Percentiles rank a stretch among this genome's conserved stretches.
Conservation (phyloP, 2,797 vertebrate species). For the Pterois miles region DNA sequence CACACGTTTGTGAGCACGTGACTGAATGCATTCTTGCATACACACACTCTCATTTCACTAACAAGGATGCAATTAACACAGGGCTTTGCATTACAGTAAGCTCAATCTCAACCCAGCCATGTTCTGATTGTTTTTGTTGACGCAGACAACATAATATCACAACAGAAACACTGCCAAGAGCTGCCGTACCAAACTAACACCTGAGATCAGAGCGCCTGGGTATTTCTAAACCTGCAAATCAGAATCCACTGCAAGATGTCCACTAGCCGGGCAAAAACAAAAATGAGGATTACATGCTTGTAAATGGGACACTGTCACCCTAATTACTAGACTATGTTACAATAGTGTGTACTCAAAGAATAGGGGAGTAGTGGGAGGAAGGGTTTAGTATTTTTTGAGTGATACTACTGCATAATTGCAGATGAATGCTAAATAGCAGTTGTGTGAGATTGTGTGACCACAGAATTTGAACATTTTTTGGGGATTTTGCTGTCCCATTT, state of each 20-base stretch:
- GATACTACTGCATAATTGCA: background rate
- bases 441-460: background rate
- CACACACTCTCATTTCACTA: conserved; percentile 5
- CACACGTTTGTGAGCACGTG: conserved; percentile 34
- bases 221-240: conserved; percentile 24
- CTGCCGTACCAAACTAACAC: conserved; percentile 32
- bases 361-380: background rate
- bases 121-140: conserved; percentile 23
- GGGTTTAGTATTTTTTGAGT: background rate
- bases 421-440: conserved; percentile 7
- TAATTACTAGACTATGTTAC: background rate
- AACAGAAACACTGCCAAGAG: conserved; percentile 25
- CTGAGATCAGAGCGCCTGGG: conserved; percentile 17
- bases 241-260: background rate
- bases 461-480: background rate
- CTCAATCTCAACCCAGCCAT: conserved; percentile 25
- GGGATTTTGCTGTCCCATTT: background rate
- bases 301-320: background rate
- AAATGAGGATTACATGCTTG: background rate
- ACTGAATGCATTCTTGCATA: conserved; percentile 11
- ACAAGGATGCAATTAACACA: conserved; percentile 42
- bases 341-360: background rate
- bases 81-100: conserved; percentile 3
- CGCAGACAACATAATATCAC: conserved; percentile 15
- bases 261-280: background rate